Evolutionary conservation across 2,797 vertebrate genomes (phyloP).

Genomic region (Pipistrellus pipistrellus): DNA sequence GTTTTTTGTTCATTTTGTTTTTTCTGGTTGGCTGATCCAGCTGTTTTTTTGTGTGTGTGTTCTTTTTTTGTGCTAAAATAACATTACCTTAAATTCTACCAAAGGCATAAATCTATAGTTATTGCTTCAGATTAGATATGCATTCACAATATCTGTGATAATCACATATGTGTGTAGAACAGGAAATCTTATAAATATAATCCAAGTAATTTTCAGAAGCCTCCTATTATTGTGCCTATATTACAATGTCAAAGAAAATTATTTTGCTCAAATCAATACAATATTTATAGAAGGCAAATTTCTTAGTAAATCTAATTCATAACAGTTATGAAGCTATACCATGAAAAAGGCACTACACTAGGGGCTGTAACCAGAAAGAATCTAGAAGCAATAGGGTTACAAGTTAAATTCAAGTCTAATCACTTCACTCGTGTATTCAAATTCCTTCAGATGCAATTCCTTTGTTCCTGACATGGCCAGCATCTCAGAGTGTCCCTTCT

Average conservation of each 20-base stretch:
- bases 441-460: neutral
- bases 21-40: neutral
- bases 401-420: slow-evolving; percentile 14
- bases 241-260: neutral
- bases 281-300: slow-evolving; percentile 20
- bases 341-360: neutral
- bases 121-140: neutral
- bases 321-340: neutral
- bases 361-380: neutral
- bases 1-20: slow-evolving; percentile 32
- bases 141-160: neutral
- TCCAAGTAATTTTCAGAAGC: slow-evolving; percentile 35
- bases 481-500: neutral
- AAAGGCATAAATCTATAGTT: slow-evolving; percentile 4
- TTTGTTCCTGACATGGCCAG: neutral
- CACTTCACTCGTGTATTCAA: neutral
- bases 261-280: slow-evolving; percentile 37
- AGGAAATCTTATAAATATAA: slow-evolving; percentile 42
- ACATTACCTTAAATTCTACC: neutral
- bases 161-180: slow-evolving; percentile 18
- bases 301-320: slow-evolving; percentile 43
- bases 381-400: neutral
- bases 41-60: slow-evolving; percentile 1
- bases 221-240: neutral
- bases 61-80: neutral